These are phyloP conservation scores for Iphiclides podalirius DNA, from an alignment of 2,888 invertebrate genomes.

Conservation along the genomic window DNA sequence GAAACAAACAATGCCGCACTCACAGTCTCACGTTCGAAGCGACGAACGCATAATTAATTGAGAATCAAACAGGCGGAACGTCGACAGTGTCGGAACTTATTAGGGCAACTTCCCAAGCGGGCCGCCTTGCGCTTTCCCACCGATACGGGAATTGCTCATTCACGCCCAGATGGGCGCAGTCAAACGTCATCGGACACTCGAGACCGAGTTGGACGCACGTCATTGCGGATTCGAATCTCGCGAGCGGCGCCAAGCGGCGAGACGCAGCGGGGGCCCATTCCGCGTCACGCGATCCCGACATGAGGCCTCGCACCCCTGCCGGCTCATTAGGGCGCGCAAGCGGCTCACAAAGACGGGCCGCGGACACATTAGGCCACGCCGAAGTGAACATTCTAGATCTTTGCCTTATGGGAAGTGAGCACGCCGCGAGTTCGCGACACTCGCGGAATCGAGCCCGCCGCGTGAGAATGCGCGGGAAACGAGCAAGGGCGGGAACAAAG, in stretches of 20 bases:
- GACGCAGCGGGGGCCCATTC: conserved; percentile 49
- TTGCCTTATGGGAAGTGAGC: conserved; percentile 66
- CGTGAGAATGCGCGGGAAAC: conserved; percentile 29
- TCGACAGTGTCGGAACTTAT: too few species aligned
- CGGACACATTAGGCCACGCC: conserved; percentile 61
- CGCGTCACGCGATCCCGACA: conserved; percentile 37
- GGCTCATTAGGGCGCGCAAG: conserved; percentile 40
- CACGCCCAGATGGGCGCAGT: conserved; percentile 58
- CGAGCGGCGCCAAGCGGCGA: conserved; percentile 55
- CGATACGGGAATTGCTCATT: conserved; percentile 67
- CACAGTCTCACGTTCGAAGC: too few species aligned
- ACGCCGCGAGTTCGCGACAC: conserved; percentile 49
- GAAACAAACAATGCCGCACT: too few species aligned
- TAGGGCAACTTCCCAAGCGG: too few species aligned
- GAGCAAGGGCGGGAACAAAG: conserved; percentile 6
- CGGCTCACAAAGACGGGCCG: conserved; percentile 52
- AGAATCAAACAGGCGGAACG: too few species aligned
- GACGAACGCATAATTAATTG: too few species aligned
- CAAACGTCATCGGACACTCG: conserved; percentile 53
- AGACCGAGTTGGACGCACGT: conserved; percentile 60
- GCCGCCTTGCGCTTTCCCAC: conserved; percentile 57
- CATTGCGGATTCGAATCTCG: conserved; percentile 55
- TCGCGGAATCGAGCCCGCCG: conserved; percentile 41
- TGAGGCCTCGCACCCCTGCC: conserved; percentile 31
- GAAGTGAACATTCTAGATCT: conserved; percentile 68